Conservation (phyloP, 2,113 vertebrate species). For the Poecilia latipinna region DNA sequence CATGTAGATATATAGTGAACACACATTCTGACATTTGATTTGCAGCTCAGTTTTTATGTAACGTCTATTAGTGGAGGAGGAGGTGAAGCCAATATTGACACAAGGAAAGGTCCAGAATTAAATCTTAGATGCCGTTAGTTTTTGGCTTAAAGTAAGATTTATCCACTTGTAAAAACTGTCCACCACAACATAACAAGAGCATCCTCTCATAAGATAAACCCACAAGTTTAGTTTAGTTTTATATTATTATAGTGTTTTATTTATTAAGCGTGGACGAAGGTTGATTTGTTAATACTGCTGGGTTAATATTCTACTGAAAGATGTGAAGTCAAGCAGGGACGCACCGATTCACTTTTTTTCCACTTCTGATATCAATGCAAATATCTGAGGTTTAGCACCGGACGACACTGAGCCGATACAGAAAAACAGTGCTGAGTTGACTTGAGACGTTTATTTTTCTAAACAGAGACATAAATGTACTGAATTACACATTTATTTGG, state of each 20-base stretch:
- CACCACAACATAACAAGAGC: not conserved
- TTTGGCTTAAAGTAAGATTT: not conserved
- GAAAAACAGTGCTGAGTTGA: too few relatives aligned
- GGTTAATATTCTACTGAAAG: too few relatives aligned
- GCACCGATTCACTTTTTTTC: too few relatives aligned
- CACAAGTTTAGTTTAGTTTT: not conserved
- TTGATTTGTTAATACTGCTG: not conserved
- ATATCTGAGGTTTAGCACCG: too few relatives aligned
- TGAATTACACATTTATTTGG: too few relatives aligned
- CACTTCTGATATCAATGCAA: too few relatives aligned
- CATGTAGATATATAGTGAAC: constrained; percentile 9
- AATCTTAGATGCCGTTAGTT: not conserved
- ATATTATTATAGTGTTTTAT: not conserved
- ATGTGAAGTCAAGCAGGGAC: not conserved
- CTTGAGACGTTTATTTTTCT: too few relatives aligned
- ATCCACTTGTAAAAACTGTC: not conserved
- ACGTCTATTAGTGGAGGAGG: not conserved
- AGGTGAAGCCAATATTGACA: too few relatives aligned
- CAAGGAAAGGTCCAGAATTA: too few relatives aligned
- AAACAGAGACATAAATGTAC: too few relatives aligned
- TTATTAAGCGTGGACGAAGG: not conserved
- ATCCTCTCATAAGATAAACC: not conserved
- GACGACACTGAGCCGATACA: too few relatives aligned
- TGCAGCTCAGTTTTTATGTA: not conserved
- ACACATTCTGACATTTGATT: constrained; percentile 5